Base-by-base conservation (phyloP, 2,888 invertebrate species). In the Eupithecia subumbrata region DNA sequence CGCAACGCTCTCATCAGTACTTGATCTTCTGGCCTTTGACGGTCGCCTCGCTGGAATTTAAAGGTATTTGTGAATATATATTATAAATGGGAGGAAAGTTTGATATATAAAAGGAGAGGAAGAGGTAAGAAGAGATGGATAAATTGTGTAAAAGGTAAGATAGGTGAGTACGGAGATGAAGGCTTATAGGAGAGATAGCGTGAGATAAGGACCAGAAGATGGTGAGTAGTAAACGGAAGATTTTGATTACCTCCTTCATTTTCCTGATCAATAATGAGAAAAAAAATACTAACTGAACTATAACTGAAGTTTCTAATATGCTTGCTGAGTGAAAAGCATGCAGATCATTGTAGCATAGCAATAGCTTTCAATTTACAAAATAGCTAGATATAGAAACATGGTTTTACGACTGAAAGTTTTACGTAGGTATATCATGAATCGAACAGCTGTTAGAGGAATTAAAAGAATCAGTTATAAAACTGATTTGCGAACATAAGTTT, bases 1-100 rank as follows among this genome's bases (percentile, higher is more conserved):
- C 99, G 95, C 82, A 99, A 90, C 0, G 99, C 99, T 89, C 99
- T 95, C 98, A 99, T 99, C 70, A 99, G 90, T 56, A 98, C 98
- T 95, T 98, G 98, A 91, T 99, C 98, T 93, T 99, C 98, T 0
- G 98, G 97, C 52, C 97, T 95, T 43, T 93, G 92, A 72, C 97
- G 95, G 87, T 98, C 98, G 72, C 96, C 96, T 82, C 97, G 95
- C 96, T 96, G 75, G 14, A 76, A 74, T 34, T 5, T 18, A 34
- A 18, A 37, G 16, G 64, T 40, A 67, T 8, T 40, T 11, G 18
- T 45, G 1, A 45, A 45, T 16, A 5, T 45, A 43, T 43, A 11
- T n/a, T 14, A 16, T 45, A 4, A 45, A 45, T 45, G 25, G 12
- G 14, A 63, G 30, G 16, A 63, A 16, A 14, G 16, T 63, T 63